Conservation (phyloP, 53 echinoderm and acorn worm species). For the Pentamera pediparva region DNA sequence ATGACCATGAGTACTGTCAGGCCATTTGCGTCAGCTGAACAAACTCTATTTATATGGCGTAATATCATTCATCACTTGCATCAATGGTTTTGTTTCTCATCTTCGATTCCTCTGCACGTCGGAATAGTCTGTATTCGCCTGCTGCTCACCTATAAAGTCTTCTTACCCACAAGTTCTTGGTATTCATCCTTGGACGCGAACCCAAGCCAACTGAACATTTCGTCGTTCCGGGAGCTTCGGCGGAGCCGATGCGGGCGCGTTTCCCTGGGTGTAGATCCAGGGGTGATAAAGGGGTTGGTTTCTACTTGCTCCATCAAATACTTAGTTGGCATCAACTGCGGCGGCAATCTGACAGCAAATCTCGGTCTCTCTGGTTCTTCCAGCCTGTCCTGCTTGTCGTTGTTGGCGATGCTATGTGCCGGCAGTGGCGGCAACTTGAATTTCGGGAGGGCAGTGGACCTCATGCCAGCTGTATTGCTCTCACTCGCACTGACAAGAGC, state of each 20-base stretch:
- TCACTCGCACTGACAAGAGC: too few relatives aligned
- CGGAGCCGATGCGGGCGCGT: slow-evolving; percentile 50
- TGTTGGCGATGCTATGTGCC: slow-evolving; percentile 10
- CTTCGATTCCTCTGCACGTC: slow-evolving; percentile 3
- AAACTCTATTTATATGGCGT: too few relatives aligned
- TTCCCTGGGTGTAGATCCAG: slow-evolving; percentile 47
- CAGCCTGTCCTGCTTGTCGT: background rate
- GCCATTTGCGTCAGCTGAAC: too few relatives aligned
- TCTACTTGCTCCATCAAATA: slow-evolving; percentile 46
- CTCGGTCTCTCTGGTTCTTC: background rate
- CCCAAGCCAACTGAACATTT: slow-evolving; percentile 89
- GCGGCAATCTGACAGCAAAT: slow-evolving; percentile 38
- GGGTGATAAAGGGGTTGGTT: slow-evolving; percentile 65
- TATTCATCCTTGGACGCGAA: slow-evolving; percentile 73
- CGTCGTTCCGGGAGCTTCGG: slow-evolving; percentile 50
- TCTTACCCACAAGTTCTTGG: slow-evolving; percentile 6
- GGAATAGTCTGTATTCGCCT: slow-evolving; percentile 7
- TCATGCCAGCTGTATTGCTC: too few relatives aligned
- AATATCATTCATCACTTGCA: background rate
- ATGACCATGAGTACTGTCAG: too few relatives aligned
- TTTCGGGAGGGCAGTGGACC: slow-evolving; percentile 25
- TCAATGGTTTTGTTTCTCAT: background rate
- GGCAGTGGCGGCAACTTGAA: slow-evolving; percentile 22
- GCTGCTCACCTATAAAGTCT: too few relatives aligned
- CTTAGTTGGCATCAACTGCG: slow-evolving; percentile 48